Evolutionary conservation across 92 coral and sea anemone species (phyloP).

Genomic region (Scolanthus callimorphus): DNA sequence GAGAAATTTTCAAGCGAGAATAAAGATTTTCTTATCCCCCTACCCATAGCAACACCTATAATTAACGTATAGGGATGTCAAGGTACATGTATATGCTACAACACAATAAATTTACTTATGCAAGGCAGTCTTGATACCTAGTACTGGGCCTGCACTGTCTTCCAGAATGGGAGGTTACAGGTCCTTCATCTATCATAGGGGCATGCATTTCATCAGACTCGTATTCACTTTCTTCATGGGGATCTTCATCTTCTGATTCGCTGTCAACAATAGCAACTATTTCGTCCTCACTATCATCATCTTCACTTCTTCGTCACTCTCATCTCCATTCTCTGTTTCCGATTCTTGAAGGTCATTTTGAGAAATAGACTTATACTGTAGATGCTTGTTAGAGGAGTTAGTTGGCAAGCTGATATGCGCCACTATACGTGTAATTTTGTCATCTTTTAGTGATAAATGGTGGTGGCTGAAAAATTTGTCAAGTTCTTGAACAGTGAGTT

Average conservation of each 20-base stretch:
- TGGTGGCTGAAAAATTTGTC: conserved; percentile 40
- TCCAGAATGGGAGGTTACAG: conserved; percentile 18
- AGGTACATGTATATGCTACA: not conserved
- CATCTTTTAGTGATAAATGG: conserved; percentile 35
- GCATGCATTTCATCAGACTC: conserved; percentile 29
- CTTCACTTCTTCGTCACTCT: conserved; percentile 34
- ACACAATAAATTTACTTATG: not conserved
- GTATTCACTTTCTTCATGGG: conserved; percentile 28
- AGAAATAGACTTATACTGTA: conserved; percentile 27
- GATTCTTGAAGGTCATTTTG: conserved; percentile 20
- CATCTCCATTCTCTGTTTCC: conserved; percentile 13
- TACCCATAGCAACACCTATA: not conserved
- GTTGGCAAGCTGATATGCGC: conserved; percentile 43
- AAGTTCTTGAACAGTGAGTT: conserved; percentile 50
- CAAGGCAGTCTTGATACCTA: not conserved
- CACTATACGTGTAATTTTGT: conserved; percentile 28
- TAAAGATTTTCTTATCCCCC: not conserved
- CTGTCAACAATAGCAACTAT: conserved; percentile 32
- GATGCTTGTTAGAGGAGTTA: conserved; percentile 23
- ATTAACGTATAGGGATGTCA: too few species aligned
- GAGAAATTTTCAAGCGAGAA: not conserved
- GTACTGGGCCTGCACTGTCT: conserved; percentile 16
- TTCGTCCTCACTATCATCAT: conserved; percentile 30
- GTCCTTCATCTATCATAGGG: conserved; percentile 19
- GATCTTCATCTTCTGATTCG: conserved; percentile 31